phyloP scores from a whole-genome alignment of 1,140 invertebrate species.

The Drosophila guanche region DNA sequence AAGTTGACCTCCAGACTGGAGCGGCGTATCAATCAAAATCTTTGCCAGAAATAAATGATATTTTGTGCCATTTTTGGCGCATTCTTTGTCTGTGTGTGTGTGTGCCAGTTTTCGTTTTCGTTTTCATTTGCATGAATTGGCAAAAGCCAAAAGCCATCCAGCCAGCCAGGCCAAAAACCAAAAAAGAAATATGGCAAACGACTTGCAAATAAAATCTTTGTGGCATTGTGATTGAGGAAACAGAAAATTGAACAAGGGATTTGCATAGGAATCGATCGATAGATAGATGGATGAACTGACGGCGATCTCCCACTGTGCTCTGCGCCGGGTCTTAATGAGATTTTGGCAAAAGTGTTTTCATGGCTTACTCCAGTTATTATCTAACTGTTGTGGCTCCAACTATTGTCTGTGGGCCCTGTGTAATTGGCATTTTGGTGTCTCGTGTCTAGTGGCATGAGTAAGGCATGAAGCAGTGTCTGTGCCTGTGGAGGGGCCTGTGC shows the following conservation, averaged over 20 bases:
- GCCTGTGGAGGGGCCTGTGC: conserved; percentile 19
- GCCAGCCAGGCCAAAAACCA: conserved; percentile 2
- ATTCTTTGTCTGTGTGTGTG: conserved; percentile 12
- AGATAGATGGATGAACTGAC: conserved; percentile 6
- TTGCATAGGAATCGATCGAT: conserved; percentile 71
- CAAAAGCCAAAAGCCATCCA: too few species aligned
- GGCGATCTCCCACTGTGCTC: conserved; percentile 63
- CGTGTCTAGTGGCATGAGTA: conserved; percentile 29
- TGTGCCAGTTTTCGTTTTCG: conserved; percentile 74
- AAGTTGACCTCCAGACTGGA: conserved; percentile 67
- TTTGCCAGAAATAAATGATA: conserved; percentile 62
- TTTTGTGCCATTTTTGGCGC: conserved; percentile 58
- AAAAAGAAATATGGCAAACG: conserved; percentile 39
- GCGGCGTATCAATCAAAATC: conserved; percentile 75
- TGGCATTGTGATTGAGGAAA: conserved; percentile 54
- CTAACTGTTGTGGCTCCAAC: conserved; percentile 52
- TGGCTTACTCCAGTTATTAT: conserved; percentile 73
- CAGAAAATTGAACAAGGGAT: conserved; percentile 43
- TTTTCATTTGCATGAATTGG: conserved; percentile 79
- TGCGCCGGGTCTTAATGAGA: conserved; percentile 69
- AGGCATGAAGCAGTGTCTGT: too few species aligned
- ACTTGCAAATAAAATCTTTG: conserved; percentile 29
- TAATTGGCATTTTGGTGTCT: conserved; percentile 64
- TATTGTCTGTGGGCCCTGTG: conserved; percentile 45
- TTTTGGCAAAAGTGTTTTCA: conserved; percentile 59